Base-by-base conservation (phyloP, 2,888 invertebrate genomes). In the Tenodera sinensis region DNA sequence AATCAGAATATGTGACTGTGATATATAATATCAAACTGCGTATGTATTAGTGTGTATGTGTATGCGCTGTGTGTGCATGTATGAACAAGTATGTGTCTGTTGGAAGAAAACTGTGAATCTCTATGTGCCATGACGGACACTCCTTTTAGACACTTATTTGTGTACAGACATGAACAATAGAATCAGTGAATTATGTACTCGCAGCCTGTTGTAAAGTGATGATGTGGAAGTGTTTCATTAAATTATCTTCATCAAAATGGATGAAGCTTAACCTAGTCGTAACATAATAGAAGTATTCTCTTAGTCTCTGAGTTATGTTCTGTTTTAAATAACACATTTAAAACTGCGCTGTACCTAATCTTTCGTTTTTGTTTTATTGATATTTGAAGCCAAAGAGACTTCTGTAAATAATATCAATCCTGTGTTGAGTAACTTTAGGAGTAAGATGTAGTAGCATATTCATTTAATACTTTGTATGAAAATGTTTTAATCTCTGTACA, bases 341-440 rank as follows among this genome's bases (percentile, higher is more conserved):
- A 71, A 71, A 71, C 25, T 71, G 20, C 8, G 6, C 25, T 20
- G 54, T 71, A 71, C 54, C 54, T 71, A 20, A 71, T 71, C 54
- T 71, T 71, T 71, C 2, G 54, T 71, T 71, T 12, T 4, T 71
- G 54, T 71, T 71, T 71, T 71, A 71, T 71, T 71, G 54, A 71
- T 71, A 71, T 71, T 71, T 85, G 47, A 85, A 85, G 85, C 54
- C 85, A 85, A 85, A 85, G 85, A 85, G 85, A 85, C 54, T 85
- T 85, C 85, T 85, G 54, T 71, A 71, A 71, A 71, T 71, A 71
- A 71, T 25, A 71, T 20, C 54, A 71, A 25, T 20, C 8, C 54
- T 71, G 25, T 71, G 4, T 20, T 71, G 15, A 71, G 54, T 25
- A 71, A 25, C 3, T 1, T 71, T 71, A 71, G 6, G 8, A 71